These are phyloP conservation scores for Myoxocephalus aenaeus DNA, from an alignment of 2,797 vertebrate genomes.

Conservation along the genomic window DNA sequence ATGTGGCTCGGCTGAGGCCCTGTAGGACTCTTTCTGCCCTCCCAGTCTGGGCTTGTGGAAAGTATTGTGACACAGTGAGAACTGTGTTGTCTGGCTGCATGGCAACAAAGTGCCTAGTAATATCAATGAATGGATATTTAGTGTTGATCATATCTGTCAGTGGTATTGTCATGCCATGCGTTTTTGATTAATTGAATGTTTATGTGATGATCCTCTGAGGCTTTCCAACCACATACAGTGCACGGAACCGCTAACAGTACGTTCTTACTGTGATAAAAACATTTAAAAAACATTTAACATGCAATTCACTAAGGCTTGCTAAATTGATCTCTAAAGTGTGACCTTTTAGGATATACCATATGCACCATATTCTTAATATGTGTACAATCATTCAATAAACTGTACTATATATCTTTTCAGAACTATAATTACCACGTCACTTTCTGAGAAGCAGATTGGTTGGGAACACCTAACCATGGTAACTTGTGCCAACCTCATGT, in stretches of 20 bases:
- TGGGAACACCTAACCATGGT: no score
- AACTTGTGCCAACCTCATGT: no score
- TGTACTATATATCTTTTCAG: no score
- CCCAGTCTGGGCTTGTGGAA: slow-evolving; percentile 58
- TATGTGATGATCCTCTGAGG: slow-evolving; percentile 21
- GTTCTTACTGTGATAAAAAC: slow-evolving; percentile 31
- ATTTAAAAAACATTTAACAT: neutral
- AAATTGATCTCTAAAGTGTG: neutral
- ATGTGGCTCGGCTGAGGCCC: slow-evolving; percentile 58
- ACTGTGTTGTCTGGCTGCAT: slow-evolving; percentile 41
- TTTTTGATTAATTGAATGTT: slow-evolving; percentile 49
- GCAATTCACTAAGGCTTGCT: neutral
- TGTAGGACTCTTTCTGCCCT: slow-evolving; percentile 35
- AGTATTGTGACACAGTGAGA: slow-evolving; percentile 50
- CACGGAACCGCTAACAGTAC: slow-evolving; percentile 29
- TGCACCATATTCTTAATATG: no score
- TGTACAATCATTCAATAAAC: no score
- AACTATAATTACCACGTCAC: no score
- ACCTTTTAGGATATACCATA: neutral
- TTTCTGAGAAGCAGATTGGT: no score
- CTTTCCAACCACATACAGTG: slow-evolving; percentile 43
- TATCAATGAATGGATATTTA: slow-evolving; percentile 20
- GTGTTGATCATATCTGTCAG: slow-evolving; percentile 9
- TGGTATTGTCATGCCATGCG: slow-evolving; percentile 31
- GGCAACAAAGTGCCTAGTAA: slow-evolving; percentile 33